Conservation (phyloP, 1,140 invertebrate species). For the Sycophila sp. region DNA sequence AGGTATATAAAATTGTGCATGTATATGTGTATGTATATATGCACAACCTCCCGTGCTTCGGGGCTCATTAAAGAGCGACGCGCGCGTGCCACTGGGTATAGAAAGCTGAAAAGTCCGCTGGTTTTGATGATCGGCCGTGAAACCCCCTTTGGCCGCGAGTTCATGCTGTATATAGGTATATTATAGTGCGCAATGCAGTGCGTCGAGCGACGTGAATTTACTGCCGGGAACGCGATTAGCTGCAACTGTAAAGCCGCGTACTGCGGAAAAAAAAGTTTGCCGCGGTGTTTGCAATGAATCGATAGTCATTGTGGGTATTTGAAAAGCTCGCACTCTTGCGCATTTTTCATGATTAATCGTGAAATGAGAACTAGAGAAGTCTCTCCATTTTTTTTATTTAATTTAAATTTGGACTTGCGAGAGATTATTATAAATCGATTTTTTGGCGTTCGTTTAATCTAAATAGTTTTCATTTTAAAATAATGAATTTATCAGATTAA, state of each 20-base stretch:
- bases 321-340: too few species aligned
- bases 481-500: too few species aligned
- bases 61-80: conserved; percentile 15
- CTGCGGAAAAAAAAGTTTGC: neutral
- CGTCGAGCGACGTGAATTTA: neutral
- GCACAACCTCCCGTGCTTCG: too few species aligned
- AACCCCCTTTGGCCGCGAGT: neutral
- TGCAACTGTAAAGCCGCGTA: neutral
- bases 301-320: neutral
- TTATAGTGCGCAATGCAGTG: neutral
- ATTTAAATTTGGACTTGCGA: too few species aligned
- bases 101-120: neutral
- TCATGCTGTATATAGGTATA: neutral
- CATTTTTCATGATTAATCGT: too few species aligned
- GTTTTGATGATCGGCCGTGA: conserved; percentile 6
- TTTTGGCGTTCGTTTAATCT: too few species aligned
- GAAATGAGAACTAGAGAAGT: too few species aligned
- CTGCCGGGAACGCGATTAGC: neutral
- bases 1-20: too few species aligned
- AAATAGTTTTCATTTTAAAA: too few species aligned
- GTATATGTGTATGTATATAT: neutral
- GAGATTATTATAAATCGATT: too few species aligned
- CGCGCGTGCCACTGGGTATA: too few species aligned
- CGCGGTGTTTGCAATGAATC: neutral
- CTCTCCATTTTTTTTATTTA: too few species aligned